Base-by-base conservation (phyloP, 2,888 invertebrate genomes). In the Ganaspis brasiliensis region DNA sequence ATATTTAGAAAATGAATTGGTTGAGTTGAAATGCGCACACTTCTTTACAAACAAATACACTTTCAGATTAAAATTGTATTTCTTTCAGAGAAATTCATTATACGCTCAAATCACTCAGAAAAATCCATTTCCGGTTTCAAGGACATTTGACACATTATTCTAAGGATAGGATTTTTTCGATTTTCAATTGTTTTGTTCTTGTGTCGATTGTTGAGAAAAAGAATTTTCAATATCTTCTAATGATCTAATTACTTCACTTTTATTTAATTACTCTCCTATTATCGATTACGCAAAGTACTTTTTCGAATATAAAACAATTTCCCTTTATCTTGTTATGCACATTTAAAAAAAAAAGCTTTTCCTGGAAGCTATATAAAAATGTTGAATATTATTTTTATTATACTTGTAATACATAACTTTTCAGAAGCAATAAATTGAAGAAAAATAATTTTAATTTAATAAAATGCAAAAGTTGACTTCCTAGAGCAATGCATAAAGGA, bases 1-100 rank as follows among this genome's bases (percentile, higher is more conserved):
- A 67, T 67, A 45, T 63, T 63, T 67, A 67, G 45, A 67, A 67
- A 67, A 67, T 67, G 24, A 67, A 63, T 40, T 63, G 40, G 63
- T 63, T 40, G 63, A 40, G 40, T 63, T n/a, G 37, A 63, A 63
- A 63, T 40, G 63, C 63, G 57, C 57, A 57, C 31, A 57, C 31
- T 57, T 57, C 0, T 57, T 8, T 56, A 37, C 14, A 40, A 63
- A 21, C 21, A 14, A 63, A 63, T 63, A 21, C 21, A 14, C 35
- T 35, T 49, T 16, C n/a, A 37, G 37, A 61, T 63, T 63, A 63
- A 40, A 63, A 63, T 63, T 40, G n/a, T n/a, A 21, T 63, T 63
- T 63, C 35, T 63, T 63, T 21, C 21, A 24, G 14, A 24, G 10
- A 67, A 45, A 24, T n/a, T 45, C n/a, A 67, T 45, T 67, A 49